These are phyloP conservation scores for Caenorhabditis afra DNA, from an alignment of 2,888 invertebrate genomes.

Conservation along the genomic window DNA sequence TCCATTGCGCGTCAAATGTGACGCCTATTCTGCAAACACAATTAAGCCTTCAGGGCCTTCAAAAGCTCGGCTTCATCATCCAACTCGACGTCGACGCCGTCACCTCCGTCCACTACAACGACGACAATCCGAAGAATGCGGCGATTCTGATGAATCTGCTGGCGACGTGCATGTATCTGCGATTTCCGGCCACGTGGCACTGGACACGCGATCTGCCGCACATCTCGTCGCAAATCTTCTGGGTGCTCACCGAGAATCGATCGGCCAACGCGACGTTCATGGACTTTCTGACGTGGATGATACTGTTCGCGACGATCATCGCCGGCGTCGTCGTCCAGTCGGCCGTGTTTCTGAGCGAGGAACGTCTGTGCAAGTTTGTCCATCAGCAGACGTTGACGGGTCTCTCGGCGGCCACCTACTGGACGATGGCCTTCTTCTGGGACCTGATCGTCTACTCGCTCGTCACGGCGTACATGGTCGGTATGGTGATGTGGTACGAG, in stretches of 20 bases:
- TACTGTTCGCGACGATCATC: not conserved
- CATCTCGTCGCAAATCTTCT: constrained; percentile 22
- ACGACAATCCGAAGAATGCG: not conserved
- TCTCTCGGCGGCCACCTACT: constrained; percentile 67
- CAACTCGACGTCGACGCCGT: not conserved
- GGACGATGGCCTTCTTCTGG: constrained; percentile 59
- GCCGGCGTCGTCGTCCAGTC: constrained; percentile 50
- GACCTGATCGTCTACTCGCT: constrained; percentile 29
- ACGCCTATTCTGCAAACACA: too few species aligned
- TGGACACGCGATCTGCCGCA: not conserved
- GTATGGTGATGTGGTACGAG: constrained; percentile 11
- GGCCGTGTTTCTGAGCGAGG: constrained; percentile 67
- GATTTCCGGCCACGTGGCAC: not conserved
- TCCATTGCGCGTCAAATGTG: not conserved
- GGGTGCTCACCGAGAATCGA: constrained; percentile 10
- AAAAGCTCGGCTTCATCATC: constrained; percentile 21
- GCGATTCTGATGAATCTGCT: constrained; percentile 27
- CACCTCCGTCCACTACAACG: not conserved
- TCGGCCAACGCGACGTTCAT: not conserved
- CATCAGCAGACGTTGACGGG: constrained; percentile 73
- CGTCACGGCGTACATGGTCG: constrained; percentile 8
- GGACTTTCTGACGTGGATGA: not conserved
- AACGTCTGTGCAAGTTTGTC: constrained; percentile 64
- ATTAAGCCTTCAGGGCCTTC: constrained; percentile 8
- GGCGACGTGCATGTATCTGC: constrained; percentile 22